These are phyloP conservation scores for Takifugu rubripes DNA, from an alignment of 2,797 vertebrate species.

Conservation along the genomic window DNA sequence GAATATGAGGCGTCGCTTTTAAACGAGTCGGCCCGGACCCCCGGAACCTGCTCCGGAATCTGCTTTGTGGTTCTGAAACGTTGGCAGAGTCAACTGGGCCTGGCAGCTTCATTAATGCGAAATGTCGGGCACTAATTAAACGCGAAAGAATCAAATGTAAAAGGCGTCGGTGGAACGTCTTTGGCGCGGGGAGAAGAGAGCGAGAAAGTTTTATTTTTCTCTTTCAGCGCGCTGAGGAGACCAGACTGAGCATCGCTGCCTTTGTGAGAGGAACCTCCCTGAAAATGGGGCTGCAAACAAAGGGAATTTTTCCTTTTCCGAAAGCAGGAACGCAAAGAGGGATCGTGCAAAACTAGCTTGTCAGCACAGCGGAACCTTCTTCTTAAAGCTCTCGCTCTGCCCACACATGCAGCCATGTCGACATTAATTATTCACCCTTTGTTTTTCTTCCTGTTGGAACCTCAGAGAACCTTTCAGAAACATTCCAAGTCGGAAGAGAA, in stretches of 20 bases:
- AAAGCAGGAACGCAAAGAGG: slow-evolving; percentile 16
- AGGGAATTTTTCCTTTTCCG: slow-evolving; percentile 19
- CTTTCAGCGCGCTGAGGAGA: background rate
- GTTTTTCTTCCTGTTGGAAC: slow-evolving; percentile 7
- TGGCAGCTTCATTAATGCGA: background rate
- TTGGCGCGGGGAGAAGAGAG: background rate
- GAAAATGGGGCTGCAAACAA: slow-evolving; percentile 1
- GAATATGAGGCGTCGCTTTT: too few relatives aligned
- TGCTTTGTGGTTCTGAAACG: too few relatives aligned
- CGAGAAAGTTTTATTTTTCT: background rate
- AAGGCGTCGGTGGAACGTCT: background rate
- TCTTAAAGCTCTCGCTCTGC: slow-evolving; percentile 29
- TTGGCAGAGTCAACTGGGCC: too few relatives aligned
- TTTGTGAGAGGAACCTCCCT: slow-evolving; percentile 10
- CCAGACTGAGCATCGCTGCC: background rate
- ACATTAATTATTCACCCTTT: slow-evolving; percentile 34
- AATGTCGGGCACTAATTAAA: background rate
- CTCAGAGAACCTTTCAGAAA: slow-evolving; percentile 6
- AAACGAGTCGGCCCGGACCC: too few relatives aligned
- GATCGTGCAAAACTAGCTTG: slow-evolving; percentile 24
- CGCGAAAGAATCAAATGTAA: background rate
- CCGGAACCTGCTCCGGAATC: too few relatives aligned
- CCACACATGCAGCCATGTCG: slow-evolving; percentile 21
- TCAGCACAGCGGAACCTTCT: slow-evolving; percentile 33
- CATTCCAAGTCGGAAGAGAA: slow-evolving; percentile 8